Evolutionary conservation across 2,797 vertebrate genomes (phyloP).

Genomic region (Acrossocheilus wenchowensis): DNA sequence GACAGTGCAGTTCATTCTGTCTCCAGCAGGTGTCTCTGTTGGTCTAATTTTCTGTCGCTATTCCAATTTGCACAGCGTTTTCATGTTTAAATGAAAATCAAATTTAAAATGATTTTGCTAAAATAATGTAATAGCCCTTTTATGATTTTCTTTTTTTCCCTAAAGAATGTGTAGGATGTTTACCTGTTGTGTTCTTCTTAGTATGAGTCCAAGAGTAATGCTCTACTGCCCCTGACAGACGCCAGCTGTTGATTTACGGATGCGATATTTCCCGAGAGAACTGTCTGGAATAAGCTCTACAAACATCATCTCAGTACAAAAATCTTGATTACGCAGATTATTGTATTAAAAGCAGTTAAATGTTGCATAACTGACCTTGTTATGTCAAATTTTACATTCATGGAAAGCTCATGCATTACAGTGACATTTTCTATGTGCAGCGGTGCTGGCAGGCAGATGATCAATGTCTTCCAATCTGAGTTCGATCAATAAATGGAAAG

Average conservation of each 20-base stretch:
- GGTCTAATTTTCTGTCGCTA: conserved; percentile 52
- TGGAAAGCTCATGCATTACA: neutral
- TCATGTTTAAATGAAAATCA: neutral
- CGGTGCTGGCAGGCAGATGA: conserved; percentile 17
- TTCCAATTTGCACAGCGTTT: neutral
- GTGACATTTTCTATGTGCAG: conserved; percentile 14
- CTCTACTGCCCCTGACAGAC: conserved; percentile 25
- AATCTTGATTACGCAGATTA: neutral
- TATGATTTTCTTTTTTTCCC: neutral
- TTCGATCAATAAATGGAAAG: conserved; percentile 67
- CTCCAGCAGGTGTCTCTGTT: conserved; percentile 61
- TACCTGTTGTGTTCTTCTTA: neutral
- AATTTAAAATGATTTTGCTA: neutral
- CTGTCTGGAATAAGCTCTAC: neutral
- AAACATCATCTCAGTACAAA: neutral
- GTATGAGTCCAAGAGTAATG: conserved; percentile 1
- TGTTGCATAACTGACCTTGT: neutral
- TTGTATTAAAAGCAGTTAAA: neutral
- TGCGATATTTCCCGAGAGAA: neutral
- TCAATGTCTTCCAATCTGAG: conserved; percentile 58
- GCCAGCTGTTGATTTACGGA: conserved; percentile 30
- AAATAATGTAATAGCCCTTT: neutral
- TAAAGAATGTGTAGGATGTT: conserved; percentile 20
- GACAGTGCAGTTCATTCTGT: conserved; percentile 12
- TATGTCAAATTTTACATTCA: conserved; percentile 31